A percentile compares a stretch with the other conserved stretches of the same genome.
phyloP scores from a whole-genome alignment of 2,888 invertebrate species.

The Tenodera sinensis region DNA sequence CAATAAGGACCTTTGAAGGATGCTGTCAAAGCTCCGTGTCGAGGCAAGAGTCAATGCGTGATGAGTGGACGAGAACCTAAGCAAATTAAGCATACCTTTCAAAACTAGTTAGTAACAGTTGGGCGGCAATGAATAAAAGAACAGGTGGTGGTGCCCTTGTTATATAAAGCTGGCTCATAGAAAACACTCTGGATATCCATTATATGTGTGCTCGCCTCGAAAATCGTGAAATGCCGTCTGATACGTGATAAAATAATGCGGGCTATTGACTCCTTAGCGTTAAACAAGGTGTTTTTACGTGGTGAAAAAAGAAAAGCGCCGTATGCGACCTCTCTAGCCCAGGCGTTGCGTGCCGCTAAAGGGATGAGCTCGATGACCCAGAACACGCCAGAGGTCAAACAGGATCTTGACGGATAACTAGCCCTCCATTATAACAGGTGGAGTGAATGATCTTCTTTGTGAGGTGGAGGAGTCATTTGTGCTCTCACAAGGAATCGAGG shows the following conservation, averaged over 20 bases:
- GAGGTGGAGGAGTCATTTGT: neutral
- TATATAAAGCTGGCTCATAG: neutral
- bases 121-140: neutral
- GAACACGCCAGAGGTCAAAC: conserved; percentile 6
- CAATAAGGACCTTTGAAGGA: neutral
- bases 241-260: conserved; percentile 6
- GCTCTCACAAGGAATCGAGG: neutral
- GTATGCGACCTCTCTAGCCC: too few species aligned
- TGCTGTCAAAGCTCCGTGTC: neutral
- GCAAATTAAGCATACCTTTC: neutral
- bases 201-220: neutral
- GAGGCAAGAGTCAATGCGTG: neutral
- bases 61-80: neutral
- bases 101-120: neutral
- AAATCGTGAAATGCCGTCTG: conserved; percentile 6
- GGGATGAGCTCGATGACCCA: conserved; percentile 16
- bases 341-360: conserved; percentile 6
- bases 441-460: neutral
- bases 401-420: neutral
- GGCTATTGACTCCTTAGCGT: conserved; percentile 4
- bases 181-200: neutral
- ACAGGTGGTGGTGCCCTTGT: neutral
- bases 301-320: neutral
- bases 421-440: conserved; percentile 3
- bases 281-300: neutral